phyloP scores from a whole-genome alignment of 2,888 invertebrate genomes.

The Clistopyga incitator region DNA sequence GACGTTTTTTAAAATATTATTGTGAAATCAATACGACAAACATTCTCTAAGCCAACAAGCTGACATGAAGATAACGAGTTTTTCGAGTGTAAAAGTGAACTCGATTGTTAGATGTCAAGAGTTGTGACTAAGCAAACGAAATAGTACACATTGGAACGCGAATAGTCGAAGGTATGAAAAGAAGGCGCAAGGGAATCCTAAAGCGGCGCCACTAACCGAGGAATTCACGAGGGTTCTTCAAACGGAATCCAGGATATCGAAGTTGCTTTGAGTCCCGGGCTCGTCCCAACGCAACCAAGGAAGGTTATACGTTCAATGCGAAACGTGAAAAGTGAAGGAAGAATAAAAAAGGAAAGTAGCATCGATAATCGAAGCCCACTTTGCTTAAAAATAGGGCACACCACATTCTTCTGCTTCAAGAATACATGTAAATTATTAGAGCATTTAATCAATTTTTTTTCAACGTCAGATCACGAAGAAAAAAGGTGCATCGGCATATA shows the following conservation, averaged over 20 bases:
- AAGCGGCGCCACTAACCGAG: slow-evolving; percentile 33
- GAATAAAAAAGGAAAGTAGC: slow-evolving; percentile 14
- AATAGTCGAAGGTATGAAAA: slow-evolving; percentile 11
- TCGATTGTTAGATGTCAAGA: slow-evolving; percentile 2
- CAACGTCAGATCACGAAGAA: not conserved
- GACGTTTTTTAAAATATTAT: not conserved
- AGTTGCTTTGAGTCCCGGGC: slow-evolving; percentile 51
- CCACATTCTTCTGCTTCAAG: not conserved
- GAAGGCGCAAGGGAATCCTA: slow-evolving; percentile 25
- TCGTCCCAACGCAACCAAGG: slow-evolving; percentile 1
- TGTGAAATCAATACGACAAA: not conserved
- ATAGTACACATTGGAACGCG: not conserved
- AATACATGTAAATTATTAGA: not conserved
- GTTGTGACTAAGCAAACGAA: slow-evolving; percentile 21
- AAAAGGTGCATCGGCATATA: slow-evolving; percentile 13
- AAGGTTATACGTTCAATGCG: not conserved
- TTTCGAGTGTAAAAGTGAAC: slow-evolving; percentile 27
- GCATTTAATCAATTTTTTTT: slow-evolving; percentile 23
- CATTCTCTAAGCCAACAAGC: not conserved
- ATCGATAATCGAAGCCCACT: slow-evolving; percentile 36
- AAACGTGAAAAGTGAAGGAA: slow-evolving; percentile 7
- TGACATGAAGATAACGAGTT: not conserved
- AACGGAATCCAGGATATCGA: slow-evolving; percentile 62
- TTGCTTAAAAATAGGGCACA: slow-evolving; percentile 3
- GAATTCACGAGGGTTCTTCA: slow-evolving; percentile 55